Evolutionary conservation across 2,797 vertebrate genomes (phyloP), one percentile per base, ranked within the genome.

Genomic region (Gymnocypris eckloni): DNA sequence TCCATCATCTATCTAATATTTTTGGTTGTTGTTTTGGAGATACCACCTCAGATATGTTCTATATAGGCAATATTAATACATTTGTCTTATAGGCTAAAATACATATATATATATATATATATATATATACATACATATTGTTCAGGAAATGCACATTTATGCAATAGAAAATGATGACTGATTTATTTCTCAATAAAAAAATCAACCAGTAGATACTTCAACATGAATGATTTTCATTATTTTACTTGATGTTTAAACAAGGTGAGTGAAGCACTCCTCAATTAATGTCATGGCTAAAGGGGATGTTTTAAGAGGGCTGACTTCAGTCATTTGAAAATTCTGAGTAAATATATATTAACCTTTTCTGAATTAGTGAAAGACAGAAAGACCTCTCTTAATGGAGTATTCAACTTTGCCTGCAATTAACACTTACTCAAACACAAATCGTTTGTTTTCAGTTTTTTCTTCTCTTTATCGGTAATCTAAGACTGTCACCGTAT

Each of bases 381-480:
- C 48, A 28, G 22, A 64, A 28, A 83, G 28, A 64, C 22, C 3
- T 18, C 18, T 16, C 25, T 87, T 87, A 84, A 90, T 79, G 56
- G 50, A 90, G 88, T 82, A 54, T 56, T 90, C 84, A 71, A 81
- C 87, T 87, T 83, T 76, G 79, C 70, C 90, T 87, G 89, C 84
- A 91, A 90, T 93, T 90, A 91, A 86, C 72, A 91, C 66, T 69
- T 85, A 90, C 86, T 77, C 87, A 45, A 20, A 85, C 82, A 88
- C 83, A 82, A 86, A 75, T 28, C 81, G 37, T 54, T 86, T 83
- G 54, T 86, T 83, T 48, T 75, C 83, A 37, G 15, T 61, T 71
- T 88, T 52, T 59, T 2, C 64, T 18, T 37, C 41, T 61, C 20
- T 41, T 69, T 88, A 66, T 88, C 81, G 59, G 75, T 39, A 81